phyloP scores from a whole-genome alignment of 2,888 invertebrate species.

The Andrena flavipes region DNA sequence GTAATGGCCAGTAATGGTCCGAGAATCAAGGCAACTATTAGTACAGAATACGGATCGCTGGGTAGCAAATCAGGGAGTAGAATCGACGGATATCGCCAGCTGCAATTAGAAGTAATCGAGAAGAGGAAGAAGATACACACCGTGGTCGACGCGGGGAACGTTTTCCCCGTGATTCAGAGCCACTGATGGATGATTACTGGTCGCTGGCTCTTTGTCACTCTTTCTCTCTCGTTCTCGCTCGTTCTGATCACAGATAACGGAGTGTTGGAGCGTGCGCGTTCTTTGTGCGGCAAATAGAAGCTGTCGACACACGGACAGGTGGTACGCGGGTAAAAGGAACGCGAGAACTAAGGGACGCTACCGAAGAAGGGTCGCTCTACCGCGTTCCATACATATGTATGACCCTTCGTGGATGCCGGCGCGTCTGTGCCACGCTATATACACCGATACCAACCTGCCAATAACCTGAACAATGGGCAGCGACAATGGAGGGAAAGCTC shows the following conservation, averaged over 20 bases:
- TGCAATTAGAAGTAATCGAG: not conserved
- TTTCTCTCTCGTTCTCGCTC: conserved; percentile 25
- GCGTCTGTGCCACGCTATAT: not conserved
- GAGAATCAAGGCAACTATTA: not conserved
- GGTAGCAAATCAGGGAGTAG: not conserved
- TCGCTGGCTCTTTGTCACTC: too few species aligned
- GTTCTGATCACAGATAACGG: conserved; percentile 39
- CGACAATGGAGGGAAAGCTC: conserved; percentile 60
- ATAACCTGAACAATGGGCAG: conserved; percentile 63
- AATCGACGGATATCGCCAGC: not conserved
- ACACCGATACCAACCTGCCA: conserved; percentile 41
- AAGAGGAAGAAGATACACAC: not conserved
- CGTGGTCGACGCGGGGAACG: not conserved
- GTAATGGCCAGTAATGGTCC: not conserved
- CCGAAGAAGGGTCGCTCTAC: conserved; percentile 1
- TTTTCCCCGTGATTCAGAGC: not conserved
- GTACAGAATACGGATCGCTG: too few species aligned
- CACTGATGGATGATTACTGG: not conserved
- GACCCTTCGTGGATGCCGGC: not conserved
- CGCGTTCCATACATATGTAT: not conserved
- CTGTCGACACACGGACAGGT: conserved; percentile 2
- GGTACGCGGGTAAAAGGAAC: conserved; percentile 9
- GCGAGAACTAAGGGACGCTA: conserved; percentile 4
- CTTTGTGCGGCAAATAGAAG: conserved; percentile 29
- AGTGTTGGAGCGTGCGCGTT: not conserved